A percentile compares a stretch with the other conserved stretches of the same genome.
Evolutionary conservation across 2,888 invertebrate genomes (phyloP).

Genomic region (Linnaemya vulpina): DNA sequence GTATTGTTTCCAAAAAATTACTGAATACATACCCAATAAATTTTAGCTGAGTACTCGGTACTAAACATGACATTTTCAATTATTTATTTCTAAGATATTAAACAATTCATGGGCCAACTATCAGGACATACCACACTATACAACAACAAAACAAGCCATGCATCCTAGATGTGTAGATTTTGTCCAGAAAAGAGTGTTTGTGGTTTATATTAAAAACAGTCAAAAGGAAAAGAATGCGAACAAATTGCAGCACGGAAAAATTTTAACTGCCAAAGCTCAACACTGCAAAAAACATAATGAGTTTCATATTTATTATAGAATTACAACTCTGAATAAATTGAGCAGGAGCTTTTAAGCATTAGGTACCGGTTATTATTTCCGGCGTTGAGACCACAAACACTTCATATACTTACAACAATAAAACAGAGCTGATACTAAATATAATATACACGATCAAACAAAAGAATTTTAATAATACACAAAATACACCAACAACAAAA

Average conservation of each 20-base stretch:
- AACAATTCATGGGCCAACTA: no score
- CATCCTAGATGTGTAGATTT: no score
- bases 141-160: no score
- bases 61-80: neutral
- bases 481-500: slow-evolving; percentile 13
- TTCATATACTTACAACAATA: neutral
- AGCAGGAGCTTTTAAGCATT: neutral
- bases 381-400: neutral
- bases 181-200: no score
- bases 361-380: neutral
- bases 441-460: slow-evolving; percentile 41
- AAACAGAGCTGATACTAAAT: slow-evolving; percentile 46
- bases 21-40: neutral
- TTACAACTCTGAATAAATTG: neutral
- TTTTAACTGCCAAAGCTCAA: no score
- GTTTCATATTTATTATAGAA: neutral
- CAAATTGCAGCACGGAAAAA: no score
- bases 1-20: neutral
- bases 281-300: no score
- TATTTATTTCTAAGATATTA: no score
- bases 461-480: slow-evolving; percentile 44
- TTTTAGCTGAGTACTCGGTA: neutral
- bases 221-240: no score
- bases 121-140: no score
- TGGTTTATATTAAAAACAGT: no score